Evolutionary conservation across 2,113 vertebrate species (phyloP), one percentile per base, ranked within the genome.

Genomic region (Lasiurus borealis): DNA sequence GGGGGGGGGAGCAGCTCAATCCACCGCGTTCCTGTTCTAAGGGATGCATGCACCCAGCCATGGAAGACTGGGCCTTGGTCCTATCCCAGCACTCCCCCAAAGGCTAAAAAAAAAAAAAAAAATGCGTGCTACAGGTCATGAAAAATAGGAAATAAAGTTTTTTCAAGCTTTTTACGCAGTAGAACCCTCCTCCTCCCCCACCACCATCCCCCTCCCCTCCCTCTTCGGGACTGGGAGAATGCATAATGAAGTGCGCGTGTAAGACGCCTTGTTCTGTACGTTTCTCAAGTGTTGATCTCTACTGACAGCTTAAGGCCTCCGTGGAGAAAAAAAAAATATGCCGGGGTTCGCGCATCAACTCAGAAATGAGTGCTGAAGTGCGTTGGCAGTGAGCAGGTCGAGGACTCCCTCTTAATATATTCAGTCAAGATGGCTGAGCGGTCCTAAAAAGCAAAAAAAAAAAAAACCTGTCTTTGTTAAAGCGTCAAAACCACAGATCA

Each of bases 81-180:
- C 73, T 29, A 7, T 27, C 16, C 48, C 87, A 5, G 83, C 66
- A 46, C 59, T 64, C 4, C 76, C 90, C 90, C 5, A 31, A 66
- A 88, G 77, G 44, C 85, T n/a, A n/a, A n/a, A n/a, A n/a, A n/a
- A n/a, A n/a, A n/a, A n/a, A n/a, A n/a, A n/a, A n/a, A 34, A 27
- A 57, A 90, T 36, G n/a, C 92, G 34, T 88, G 96, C 95, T 84
- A 95, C 97, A 97, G 97, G 97, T 96, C 97, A 72, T 23, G 84
- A 73, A 69, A 95, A 95, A 95, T 16, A 52, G 64, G 50, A 95
- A 95, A 52, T 95, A 96, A 97, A 97, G 95, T 97, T 97, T 90
- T 9, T 46, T 46, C 8, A 31, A 66, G 93, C 50, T 62, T 73
- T 73, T 72, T 21, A 36, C 13, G 13, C 54, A 71, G 34, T 82